Base-by-base conservation (phyloP, 30 jellyfish, hydroid and myxozoan species). In the Calvadosia cruxmelitensis region DNA sequence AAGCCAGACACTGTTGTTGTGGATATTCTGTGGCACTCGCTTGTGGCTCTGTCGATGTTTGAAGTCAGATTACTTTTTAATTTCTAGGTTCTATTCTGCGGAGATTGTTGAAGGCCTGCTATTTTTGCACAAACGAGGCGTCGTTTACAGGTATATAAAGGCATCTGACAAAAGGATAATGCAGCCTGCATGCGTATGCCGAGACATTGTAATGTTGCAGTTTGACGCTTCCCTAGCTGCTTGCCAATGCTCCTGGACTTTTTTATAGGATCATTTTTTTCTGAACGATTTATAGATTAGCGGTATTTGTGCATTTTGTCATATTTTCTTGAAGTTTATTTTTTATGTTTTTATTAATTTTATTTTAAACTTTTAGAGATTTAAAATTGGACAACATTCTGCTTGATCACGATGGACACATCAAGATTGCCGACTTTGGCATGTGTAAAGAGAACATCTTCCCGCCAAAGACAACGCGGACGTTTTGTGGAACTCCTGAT, bases 401-500 rank as follows among this genome's bases (percentile, higher is more conserved):
- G 95, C 77, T 91, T 25, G 99, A 91, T 52, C 74, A 77, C 32
- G 84, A 78, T 66, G 99, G 99, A 24, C 99, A 91, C 72, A 91
- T 91, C 76, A 91, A 91, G 77, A 91, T 91, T 35, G 99, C 99
- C 49, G 99, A 91, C 72, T 91, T 91, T 64, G 99, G 99, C 33
- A 91, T 91, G 99, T 91, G 99, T 78, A 91, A 91, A 61, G 99
- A 91, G 81, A 78, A 91, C 77, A 67, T 91, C 2, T 83, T 71
- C 64, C 95, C 99, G 0, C 99, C 99, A 0, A 91, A 91, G 92
- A 77, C 99, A 53, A 91, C 99, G n/a, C 65, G 99, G 53, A 91
- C 99, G 33, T 91, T 91, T 33, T 91, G 99, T 26, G 99, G 99
- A 3, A 91, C 99, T 0, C 99, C 99, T 0, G 99, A 91, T 52